Conservation (phyloP, 2,113 vertebrate genomes). For the Ovis aries region DNA sequence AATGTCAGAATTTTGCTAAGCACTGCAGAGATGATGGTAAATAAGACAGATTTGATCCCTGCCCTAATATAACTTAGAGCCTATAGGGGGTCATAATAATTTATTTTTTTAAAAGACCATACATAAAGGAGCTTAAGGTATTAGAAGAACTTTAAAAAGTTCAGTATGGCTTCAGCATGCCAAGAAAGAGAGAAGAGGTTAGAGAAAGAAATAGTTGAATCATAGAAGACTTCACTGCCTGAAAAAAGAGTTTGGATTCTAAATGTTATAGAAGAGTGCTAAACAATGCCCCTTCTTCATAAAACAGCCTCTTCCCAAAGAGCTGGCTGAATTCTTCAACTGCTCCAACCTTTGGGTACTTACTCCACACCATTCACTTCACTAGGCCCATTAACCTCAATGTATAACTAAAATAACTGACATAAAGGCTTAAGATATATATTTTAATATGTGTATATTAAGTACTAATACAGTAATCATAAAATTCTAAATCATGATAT, state of each 20-base stretch:
- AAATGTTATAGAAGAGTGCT: not conserved
- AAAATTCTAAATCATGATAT: not conserved
- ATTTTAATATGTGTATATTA: not conserved
- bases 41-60: not conserved
- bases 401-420: not conserved
- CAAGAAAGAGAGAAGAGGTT: not conserved
- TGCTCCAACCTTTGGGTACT: not conserved
- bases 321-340: not conserved
- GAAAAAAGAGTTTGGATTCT: not conserved
- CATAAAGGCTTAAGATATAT: not conserved
- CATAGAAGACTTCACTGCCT: not conserved
- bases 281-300: not conserved
- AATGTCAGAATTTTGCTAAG: constrained; percentile 5
- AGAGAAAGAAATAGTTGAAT: not conserved
- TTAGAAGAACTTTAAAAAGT: not conserved
- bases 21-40: not conserved
- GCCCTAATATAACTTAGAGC: not conserved
- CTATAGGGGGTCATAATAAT: not conserved
- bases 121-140: not conserved
- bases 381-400: not conserved
- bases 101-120: not conserved
- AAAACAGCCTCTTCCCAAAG: not conserved
- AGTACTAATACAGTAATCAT: not conserved
- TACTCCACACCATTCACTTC: not conserved
- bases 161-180: not conserved